phyloP scores from a whole-genome alignment of 2,797 vertebrate genomes.

The Diglossa cyanea region DNA sequence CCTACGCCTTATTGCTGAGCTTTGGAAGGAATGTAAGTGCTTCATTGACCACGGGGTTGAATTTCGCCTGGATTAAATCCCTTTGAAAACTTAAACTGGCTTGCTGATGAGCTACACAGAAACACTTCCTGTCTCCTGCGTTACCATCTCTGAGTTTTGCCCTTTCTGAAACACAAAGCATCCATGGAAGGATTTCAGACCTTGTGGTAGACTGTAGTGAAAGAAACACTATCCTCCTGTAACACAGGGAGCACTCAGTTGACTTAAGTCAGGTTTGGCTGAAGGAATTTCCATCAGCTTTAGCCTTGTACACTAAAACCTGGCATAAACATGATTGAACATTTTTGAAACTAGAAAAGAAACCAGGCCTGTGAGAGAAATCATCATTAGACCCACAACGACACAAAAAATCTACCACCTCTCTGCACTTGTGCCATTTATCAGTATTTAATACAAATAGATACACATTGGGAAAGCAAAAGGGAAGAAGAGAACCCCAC shows the following conservation, averaged over 20 bases:
- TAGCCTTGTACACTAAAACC: not conserved
- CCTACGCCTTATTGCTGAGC: not conserved
- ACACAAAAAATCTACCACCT: not conserved
- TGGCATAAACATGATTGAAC: not conserved
- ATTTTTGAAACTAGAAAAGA: not conserved
- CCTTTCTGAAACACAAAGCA: conserved; percentile 26
- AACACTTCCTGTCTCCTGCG: conserved; percentile 28
- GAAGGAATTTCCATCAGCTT: not conserved
- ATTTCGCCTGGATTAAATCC: not conserved
- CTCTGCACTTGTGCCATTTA: not conserved
- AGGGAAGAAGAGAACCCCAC: conserved; percentile 19
- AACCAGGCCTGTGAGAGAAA: not conserved
- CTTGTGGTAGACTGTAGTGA: not conserved
- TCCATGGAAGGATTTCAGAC: conserved; percentile 10
- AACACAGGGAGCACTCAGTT: not conserved
- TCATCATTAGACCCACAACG: rapidly evolving
- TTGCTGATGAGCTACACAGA: conserved; percentile 31
- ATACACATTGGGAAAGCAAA: conserved; percentile 1
- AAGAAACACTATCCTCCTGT: conserved; percentile 26
- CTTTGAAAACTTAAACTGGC: conserved; percentile 54
- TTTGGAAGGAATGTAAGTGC: not conserved
- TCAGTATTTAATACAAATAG: conserved; percentile 60
- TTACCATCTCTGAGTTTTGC: not conserved
- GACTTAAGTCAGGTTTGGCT: not conserved
- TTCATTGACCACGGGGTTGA: conserved; percentile 19